Conservation (phyloP, 2,113 vertebrate species). For the Brachionichthys hirsutus region DNA sequence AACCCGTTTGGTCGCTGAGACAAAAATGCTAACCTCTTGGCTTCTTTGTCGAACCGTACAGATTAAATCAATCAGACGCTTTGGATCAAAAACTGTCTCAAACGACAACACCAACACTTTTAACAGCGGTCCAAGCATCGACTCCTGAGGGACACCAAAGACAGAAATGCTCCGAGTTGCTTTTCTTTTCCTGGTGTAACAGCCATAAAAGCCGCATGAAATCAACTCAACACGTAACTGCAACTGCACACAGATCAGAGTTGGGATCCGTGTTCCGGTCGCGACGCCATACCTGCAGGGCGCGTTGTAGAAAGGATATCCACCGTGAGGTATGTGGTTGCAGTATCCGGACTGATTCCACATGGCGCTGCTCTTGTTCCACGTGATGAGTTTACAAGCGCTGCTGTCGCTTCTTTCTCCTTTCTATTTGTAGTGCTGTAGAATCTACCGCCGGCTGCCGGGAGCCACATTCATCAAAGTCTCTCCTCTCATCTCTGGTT, state of each 20-base stretch:
- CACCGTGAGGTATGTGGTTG: constrained; percentile 75
- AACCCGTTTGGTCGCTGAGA: constrained; percentile 37
- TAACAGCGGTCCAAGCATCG: neutral
- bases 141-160: constrained; percentile 4
- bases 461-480: constrained; percentile 49
- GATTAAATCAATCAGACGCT: neutral
- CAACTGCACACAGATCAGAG: neutral
- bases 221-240: too few relatives aligned
- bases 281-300: constrained; percentile 83
- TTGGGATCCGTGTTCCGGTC: neutral
- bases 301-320: constrained; percentile 83
- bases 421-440: constrained; percentile 35
- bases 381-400: constrained; percentile 12
- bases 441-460: constrained; percentile 25
- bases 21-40: neutral
- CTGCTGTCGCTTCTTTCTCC: neutral
- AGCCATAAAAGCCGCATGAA: too few relatives aligned
- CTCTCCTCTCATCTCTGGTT: constrained; percentile 22
- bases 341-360: constrained; percentile 80
- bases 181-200: neutral
- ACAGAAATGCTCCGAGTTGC: neutral
- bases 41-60: neutral
- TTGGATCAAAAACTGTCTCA: neutral
- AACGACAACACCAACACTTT: neutral
- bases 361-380: constrained; percentile 70